phyloP scores from a whole-genome alignment of 2,888 invertebrate species.

The Napeogenes sylphis region DNA sequence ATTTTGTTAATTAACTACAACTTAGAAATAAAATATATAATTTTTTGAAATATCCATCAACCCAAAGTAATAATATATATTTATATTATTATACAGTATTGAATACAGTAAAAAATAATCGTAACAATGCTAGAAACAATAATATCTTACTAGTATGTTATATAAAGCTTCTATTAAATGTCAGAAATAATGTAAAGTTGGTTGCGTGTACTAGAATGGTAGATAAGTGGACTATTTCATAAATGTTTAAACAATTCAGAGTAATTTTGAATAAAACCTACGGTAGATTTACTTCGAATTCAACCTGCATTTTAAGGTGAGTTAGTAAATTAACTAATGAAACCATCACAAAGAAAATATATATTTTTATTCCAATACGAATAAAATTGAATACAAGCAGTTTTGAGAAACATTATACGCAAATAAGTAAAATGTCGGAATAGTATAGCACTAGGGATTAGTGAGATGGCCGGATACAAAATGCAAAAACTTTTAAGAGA shows the following conservation, averaged over 20 bases:
- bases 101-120: no score
- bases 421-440: neutral
- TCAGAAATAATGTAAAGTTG: conserved; percentile 15
- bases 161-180: conserved; percentile 9
- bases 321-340: neutral
- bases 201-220: conserved; percentile 8
- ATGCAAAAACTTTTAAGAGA: neutral
- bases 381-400: neutral
- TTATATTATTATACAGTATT: no score
- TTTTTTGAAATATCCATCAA: no score
- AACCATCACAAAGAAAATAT: neutral
- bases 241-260: conserved; percentile 14
- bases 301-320: conserved; percentile 4
- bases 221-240: conserved; percentile 9
- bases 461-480: neutral
- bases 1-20: no score
- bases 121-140: no score
- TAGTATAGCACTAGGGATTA: neutral
- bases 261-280: conserved; percentile 15
- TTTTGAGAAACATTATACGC: no score
- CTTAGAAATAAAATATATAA: no score
- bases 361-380: conserved; percentile 1
- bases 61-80: no score
- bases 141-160: neutral
- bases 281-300: conserved; percentile 8